phyloP scores from a whole-genome alignment of 2,888 invertebrate species.

The Lochmaea capreae region DNA sequence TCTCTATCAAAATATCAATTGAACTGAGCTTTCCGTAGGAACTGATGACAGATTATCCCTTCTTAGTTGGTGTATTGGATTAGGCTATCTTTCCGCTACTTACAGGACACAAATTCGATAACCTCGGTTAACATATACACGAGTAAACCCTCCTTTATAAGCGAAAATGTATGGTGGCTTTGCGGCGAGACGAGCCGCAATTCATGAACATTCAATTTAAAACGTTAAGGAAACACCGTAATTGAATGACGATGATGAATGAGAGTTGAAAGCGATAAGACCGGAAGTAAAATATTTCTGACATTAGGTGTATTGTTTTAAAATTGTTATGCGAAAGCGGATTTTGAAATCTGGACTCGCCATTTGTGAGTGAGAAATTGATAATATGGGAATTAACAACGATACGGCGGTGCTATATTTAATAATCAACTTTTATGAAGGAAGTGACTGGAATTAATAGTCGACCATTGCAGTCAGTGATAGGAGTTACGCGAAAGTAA shows the following conservation, averaged over 20 bases:
- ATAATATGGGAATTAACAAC: no score
- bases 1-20: no score
- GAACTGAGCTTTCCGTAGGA: slow-evolving; percentile 40
- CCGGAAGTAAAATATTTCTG: neutral
- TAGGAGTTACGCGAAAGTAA: no score
- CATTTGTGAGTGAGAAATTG: no score
- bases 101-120: slow-evolving; percentile 49
- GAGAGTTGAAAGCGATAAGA: slow-evolving; percentile 10
- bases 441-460: no score
- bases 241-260: slow-evolving; percentile 29
- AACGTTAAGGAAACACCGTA: slow-evolving; percentile 18
- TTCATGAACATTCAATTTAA: slow-evolving; percentile 32
- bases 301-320: neutral
- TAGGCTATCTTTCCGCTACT: slow-evolving; percentile 57
- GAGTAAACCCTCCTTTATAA: slow-evolving; percentile 43
- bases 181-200: slow-evolving; percentile 17
- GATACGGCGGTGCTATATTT: no score
- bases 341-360: no score
- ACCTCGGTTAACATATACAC: slow-evolving; percentile 51
- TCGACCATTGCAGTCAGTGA: no score
- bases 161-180: slow-evolving; percentile 33
- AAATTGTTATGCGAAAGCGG: no score
- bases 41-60: slow-evolving; percentile 58
- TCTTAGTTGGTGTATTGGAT: slow-evolving; percentile 55
- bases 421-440: no score